Conservation (phyloP, 2,113 vertebrate genomes). For the Pollachius pollachius region DNA sequence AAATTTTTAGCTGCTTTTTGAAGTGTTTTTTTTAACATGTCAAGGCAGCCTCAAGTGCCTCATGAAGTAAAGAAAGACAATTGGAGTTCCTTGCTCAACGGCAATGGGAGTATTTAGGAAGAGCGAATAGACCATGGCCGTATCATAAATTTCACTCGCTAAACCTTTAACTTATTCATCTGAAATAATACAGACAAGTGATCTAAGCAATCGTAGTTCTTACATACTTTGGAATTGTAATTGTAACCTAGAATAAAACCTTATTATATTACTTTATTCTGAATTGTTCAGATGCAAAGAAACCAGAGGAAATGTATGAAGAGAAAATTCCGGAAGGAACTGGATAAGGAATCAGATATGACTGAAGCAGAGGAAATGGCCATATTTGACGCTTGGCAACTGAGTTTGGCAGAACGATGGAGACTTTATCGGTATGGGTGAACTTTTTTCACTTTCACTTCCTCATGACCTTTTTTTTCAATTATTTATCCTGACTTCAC, state of each 20-base stretch:
- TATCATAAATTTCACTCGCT: no score
- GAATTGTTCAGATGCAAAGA: slow-evolving; percentile 66
- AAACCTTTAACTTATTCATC: no score
- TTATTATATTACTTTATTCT: neutral
- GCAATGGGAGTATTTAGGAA: no score
- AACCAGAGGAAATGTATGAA: slow-evolving; percentile 81
- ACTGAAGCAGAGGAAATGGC: slow-evolving; percentile 68
- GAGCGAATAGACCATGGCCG: no score
- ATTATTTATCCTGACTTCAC: neutral
- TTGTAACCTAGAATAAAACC: neutral
- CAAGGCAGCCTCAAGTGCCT: no score
- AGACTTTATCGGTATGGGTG: slow-evolving; percentile 85
- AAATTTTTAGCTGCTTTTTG: no score
- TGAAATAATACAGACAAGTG: no score
- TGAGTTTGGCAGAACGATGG: slow-evolving; percentile 80
- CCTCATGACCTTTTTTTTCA: neutral
- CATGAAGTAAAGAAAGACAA: no score
- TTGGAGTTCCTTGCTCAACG: no score
- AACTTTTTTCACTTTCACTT: slow-evolving; percentile 24
- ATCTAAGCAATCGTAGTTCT: no score
- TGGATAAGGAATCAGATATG: slow-evolving; percentile 77
- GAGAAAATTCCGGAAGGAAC: slow-evolving; percentile 68
- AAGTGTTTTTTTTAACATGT: no score
- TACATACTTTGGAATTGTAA: no score
- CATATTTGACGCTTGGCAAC: slow-evolving; percentile 79